Conservation (phyloP, 2,797 vertebrate genomes). For the Danio albolineatus region DNA sequence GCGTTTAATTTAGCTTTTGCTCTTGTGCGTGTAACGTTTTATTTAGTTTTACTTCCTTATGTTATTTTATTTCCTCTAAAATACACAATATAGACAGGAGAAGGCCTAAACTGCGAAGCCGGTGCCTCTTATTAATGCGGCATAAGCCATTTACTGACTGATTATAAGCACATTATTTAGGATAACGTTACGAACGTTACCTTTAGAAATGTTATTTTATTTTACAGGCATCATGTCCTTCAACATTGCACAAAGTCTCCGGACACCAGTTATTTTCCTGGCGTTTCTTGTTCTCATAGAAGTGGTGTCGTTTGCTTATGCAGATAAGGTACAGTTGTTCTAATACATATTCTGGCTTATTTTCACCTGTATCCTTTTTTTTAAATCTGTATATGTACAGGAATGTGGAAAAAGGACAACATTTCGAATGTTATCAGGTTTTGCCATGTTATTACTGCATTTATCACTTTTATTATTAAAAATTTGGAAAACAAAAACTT, state of each 20-base stretch:
- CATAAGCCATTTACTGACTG: background rate
- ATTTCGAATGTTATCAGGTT: too few relatives aligned
- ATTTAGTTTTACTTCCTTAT: background rate
- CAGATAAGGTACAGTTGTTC: slow-evolving; percentile 46
- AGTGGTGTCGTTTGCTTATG: slow-evolving; percentile 1
- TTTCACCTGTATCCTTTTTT: background rate
- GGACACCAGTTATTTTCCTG: slow-evolving; percentile 12
- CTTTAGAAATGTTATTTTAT: background rate
- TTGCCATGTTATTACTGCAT: too few relatives aligned
- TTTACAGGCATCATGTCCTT: slow-evolving; percentile 20
- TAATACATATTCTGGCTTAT: background rate
- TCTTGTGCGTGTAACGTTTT: background rate
- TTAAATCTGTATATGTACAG: too few relatives aligned
- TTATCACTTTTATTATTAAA: too few relatives aligned
- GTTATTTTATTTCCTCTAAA: background rate
- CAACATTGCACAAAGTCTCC: background rate
- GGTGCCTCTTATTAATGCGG: background rate
- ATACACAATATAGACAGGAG: background rate
- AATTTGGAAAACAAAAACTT: too few relatives aligned
- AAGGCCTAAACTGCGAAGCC: background rate
- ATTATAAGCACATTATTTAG: background rate
- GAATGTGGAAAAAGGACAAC: too few relatives aligned
- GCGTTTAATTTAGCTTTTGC: background rate
- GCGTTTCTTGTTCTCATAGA: slow-evolving; percentile 30
- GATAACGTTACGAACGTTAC: background rate